A percentile compares a stretch with the other conserved stretches of the same genome.
Conservation (phyloP, 2,888 invertebrate genomes). For the Pammene fasciana region DNA sequence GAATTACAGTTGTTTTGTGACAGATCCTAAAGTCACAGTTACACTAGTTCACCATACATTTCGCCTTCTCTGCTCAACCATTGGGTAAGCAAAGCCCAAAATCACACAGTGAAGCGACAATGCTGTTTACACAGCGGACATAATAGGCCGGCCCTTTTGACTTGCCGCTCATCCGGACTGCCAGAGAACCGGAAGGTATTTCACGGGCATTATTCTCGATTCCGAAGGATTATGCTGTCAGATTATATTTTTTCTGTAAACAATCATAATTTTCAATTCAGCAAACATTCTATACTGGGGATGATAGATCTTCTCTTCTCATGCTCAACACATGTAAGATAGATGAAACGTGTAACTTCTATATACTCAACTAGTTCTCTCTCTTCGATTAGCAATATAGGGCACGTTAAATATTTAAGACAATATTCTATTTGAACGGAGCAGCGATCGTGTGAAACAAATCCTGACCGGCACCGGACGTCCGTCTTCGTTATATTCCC, state of each 20-base stretch:
- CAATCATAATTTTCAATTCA: neutral
- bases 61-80: neutral
- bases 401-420: slow-evolving; percentile 17
- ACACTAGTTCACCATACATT: no score
- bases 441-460: slow-evolving; percentile 78
- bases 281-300: neutral
- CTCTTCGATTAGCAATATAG: neutral
- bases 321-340: neutral
- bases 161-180: slow-evolving; percentile 63
- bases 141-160: slow-evolving; percentile 68
- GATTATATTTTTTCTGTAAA: slow-evolving; percentile 5
- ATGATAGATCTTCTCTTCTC: neutral
- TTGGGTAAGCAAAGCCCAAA: slow-evolving; percentile 48
- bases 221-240: slow-evolving; percentile 47
- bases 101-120: slow-evolving; percentile 66
- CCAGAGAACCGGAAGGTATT: slow-evolving; percentile 77
- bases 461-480: slow-evolving; percentile 84
- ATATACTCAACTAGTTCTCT: neutral
- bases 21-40: no score
- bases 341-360: neutral
- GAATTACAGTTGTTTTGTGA: no score
- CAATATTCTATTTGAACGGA: slow-evolving; percentile 55
- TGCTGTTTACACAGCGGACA: slow-evolving; percentile 70
- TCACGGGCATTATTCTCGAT: slow-evolving; percentile 53
- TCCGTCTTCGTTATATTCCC: slow-evolving; percentile 83